phyloP scores from a whole-genome alignment of 2,797 vertebrate genomes.

The Ambastaia sidthimunki region DNA sequence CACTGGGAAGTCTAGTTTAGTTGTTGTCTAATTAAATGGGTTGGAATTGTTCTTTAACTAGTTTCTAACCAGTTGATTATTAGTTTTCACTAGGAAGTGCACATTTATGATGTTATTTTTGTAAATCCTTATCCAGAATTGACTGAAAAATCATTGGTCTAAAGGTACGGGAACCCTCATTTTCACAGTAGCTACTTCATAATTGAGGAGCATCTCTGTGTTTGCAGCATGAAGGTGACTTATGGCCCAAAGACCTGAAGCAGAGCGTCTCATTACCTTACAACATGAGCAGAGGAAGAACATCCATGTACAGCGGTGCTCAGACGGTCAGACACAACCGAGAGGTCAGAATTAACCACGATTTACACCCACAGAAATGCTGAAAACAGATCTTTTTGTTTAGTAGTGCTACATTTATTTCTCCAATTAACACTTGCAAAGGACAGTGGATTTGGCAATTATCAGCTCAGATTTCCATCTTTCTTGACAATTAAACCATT shows the following conservation, averaged over 20 bases:
- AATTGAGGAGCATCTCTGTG: not conserved
- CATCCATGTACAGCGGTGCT: conserved; percentile 41
- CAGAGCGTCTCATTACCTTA: conserved; percentile 75
- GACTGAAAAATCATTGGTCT: not conserved
- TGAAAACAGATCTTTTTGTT: not conserved
- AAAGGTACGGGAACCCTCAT: not conserved
- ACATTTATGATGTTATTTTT: not conserved
- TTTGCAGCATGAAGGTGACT: conserved; percentile 80
- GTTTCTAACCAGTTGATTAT: too few relatives aligned
- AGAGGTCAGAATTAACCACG: conserved; percentile 70
- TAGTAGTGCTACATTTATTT: conserved; percentile 1
- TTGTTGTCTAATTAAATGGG: not conserved
- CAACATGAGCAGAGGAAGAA: conserved; percentile 75
- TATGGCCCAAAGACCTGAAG: conserved; percentile 74
- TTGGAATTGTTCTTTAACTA: not conserved
- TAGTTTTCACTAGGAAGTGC: not conserved
- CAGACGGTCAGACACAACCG: conserved; percentile 58
- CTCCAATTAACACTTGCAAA: conserved; percentile 24
- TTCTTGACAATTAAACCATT: conserved; percentile 14
- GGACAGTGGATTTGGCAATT: conserved; percentile 11
- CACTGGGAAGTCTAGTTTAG: not conserved
- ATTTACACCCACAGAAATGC: conserved; percentile 18
- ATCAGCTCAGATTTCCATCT: conserved; percentile 13
- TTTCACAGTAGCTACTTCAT: not conserved
- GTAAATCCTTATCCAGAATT: not conserved